Evolutionary conservation across 2,888 invertebrate genomes (phyloP).

Genomic region (Colletes collaris): DNA sequence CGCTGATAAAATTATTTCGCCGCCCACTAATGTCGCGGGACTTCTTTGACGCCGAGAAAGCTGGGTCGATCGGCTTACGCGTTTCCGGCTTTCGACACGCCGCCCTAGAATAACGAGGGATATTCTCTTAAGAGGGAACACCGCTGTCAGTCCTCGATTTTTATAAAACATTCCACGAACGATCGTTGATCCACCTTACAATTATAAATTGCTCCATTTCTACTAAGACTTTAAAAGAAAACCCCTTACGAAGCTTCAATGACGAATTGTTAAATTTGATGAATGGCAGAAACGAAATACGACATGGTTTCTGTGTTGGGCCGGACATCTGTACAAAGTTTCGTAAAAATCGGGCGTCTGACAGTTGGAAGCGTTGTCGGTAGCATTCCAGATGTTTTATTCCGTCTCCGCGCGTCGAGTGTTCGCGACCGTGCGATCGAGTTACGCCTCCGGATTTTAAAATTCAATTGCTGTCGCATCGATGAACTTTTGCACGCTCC

Average conservation of each 20-base stretch:
- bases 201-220: too few relatives aligned
- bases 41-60: conserved; percentile 10
- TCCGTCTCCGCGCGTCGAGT: not conserved
- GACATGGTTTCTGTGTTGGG: too few relatives aligned
- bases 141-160: too few relatives aligned
- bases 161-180: too few relatives aligned
- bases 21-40: not conserved
- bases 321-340: too few relatives aligned
- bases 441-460: not conserved
- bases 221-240: too few relatives aligned
- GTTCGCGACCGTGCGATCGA: not conserved
- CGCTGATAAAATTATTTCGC: not conserved
- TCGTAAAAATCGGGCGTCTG: too few relatives aligned
- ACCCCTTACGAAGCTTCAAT: too few relatives aligned
- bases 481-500: not conserved
- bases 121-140: not conserved
- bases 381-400: conserved; percentile 3
- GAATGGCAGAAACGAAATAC: too few relatives aligned
- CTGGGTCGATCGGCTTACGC: conserved; percentile 7
- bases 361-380: not conserved
- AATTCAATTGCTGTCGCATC: not conserved
- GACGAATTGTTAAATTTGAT: too few relatives aligned
- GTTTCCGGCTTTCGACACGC: conserved; percentile 7
- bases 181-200: not conserved
- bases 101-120: not conserved